A percentile compares a stretch with the other conserved stretches of the same genome.
These are phyloP conservation scores for Catostomus latipinnis DNA, from an alignment of 2,797 vertebrate genomes.

Conservation along the genomic window DNA sequence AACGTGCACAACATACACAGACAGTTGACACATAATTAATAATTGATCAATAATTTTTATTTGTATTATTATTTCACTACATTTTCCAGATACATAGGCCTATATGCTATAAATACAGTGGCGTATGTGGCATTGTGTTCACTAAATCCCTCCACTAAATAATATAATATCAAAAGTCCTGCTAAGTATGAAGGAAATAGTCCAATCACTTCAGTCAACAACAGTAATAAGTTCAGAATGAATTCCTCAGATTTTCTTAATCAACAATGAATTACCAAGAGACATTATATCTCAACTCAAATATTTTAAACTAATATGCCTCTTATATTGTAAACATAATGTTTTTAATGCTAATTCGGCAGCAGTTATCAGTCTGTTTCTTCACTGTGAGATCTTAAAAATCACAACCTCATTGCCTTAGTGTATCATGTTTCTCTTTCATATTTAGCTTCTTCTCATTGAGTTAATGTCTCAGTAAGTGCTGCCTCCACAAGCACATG, in stretches of 20 bases:
- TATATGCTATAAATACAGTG: constrained; percentile 28
- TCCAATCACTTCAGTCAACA: neutral
- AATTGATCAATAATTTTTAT: no score
- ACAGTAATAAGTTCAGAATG: neutral
- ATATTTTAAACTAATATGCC: neutral
- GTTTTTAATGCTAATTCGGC: constrained; percentile 1
- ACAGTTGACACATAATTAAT: no score
- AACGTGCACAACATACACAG: no score
- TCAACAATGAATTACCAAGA: neutral
- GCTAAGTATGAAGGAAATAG: neutral
- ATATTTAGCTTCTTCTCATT: neutral
- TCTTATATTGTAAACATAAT: neutral
- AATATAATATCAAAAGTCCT: constrained; percentile 48
- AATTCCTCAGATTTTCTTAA: neutral
- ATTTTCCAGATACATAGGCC: neutral
- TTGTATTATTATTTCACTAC: no score
- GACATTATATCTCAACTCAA: neutral
- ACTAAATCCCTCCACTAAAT: constrained; percentile 49
- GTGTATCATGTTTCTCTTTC: neutral
- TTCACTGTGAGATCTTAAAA: no score
- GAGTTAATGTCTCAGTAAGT: constrained; percentile 4
- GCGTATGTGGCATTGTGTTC: constrained; percentile 10
- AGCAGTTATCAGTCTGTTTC: no score
- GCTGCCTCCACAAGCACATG: neutral
- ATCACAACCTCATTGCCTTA: neutral